Base-by-base conservation (phyloP, 2,113 vertebrate genomes). In the Romanogobio albipinnatus region DNA sequence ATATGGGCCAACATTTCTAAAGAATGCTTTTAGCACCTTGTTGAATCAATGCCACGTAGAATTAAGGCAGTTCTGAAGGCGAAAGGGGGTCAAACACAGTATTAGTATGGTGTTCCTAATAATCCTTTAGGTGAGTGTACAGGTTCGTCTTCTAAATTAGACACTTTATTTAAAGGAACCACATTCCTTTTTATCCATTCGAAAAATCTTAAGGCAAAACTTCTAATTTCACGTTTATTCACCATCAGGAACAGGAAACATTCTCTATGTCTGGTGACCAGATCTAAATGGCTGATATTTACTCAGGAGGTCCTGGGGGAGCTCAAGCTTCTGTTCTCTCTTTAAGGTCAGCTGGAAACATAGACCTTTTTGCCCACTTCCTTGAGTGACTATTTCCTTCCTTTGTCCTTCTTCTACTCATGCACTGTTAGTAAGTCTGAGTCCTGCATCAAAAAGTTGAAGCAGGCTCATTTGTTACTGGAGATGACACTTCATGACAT, bases 341-440 rank as follows among this genome's bases (percentile, higher is more conserved):
- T 68, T 29, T 22, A 84, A 86, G 49, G 61, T 59, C 76, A 84
- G 68, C 6, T 59, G 26, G 59, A 80, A 26, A 58, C 29, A 45
- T 26, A 59, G 15, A 51, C 51, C 61, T 80, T 85, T 86, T 70
- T 88, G 58, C 45, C 68, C 75, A 73, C 81, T 84, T 76, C 77
- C 59, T 61, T 58, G 24, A 80, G 26, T 76, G 49, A 81, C 81
- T 47, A 70, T 64, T 86, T 88, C 84, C 87, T 88, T 86, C 81
- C 76, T 76, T 84, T 86, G 77, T 76, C 49, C 9, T 47, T 83
- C 68, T 39, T 84, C 5, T 74, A 39, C 78, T 77, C 53, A 58
- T 62, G 33, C 3, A 9, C 26, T 26, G 58, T 66, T 74, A 39
- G 49, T 71, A 24, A 71, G 17, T 36, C 29, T 84, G 36, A 58